Conservation (phyloP, 2,113 vertebrate genomes). For the Chaenogobius annularis region DNA sequence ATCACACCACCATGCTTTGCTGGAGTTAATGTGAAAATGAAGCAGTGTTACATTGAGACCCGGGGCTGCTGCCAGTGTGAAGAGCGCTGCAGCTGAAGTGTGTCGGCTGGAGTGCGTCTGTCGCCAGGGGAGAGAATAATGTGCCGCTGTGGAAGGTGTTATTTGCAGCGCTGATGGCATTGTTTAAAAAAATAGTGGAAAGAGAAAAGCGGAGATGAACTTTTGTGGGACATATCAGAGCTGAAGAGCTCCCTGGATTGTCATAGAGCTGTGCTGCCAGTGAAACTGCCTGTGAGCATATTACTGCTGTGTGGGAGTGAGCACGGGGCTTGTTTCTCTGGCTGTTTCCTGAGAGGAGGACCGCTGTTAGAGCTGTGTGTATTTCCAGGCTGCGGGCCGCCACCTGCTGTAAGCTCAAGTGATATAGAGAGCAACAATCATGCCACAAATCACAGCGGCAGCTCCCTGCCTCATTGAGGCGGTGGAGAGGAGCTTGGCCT, state of each 20-base stretch:
- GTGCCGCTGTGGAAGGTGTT: conserved; percentile 62
- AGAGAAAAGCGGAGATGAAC: conserved; percentile 70
- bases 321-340: conserved; percentile 71
- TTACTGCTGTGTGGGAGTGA: conserved; percentile 68
- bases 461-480: conserved; percentile 59
- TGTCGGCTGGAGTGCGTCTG: conserved; percentile 64
- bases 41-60: conserved; percentile 61
- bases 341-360: conserved; percentile 55
- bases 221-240: conserved; percentile 74
- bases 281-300: conserved; percentile 70
- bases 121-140: conserved; percentile 58
- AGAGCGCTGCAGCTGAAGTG: conserved; percentile 61
- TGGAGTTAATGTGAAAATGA: conserved; percentile 74
- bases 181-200: conserved; percentile 68
- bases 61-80: conserved; percentile 52
- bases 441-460: conserved; percentile 66
- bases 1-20: conserved; percentile 58
- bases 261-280: conserved; percentile 79
- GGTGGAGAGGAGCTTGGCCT: conserved; percentile 65
- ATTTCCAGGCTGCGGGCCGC: conserved; percentile 59
- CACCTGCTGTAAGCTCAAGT: conserved; percentile 72
- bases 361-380: conserved; percentile 54
- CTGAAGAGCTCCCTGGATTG: conserved; percentile 80
- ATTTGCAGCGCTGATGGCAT: conserved; percentile 61
- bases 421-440: conserved; percentile 69